phyloP scores from a whole-genome alignment of 2,888 invertebrate species.

The Serrognathus titanus region DNA sequence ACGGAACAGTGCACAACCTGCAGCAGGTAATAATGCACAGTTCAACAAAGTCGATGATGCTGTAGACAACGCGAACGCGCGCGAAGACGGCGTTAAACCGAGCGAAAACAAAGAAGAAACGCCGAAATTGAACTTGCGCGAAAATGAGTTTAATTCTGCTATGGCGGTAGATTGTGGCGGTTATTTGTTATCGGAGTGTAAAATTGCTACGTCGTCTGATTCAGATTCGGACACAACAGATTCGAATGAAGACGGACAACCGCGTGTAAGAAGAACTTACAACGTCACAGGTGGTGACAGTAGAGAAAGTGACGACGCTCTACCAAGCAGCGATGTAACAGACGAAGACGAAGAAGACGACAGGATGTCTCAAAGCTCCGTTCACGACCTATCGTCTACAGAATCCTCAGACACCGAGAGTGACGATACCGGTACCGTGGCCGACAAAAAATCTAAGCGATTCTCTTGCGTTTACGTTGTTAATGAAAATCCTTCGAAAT shows the following conservation, averaged over 20 bases:
- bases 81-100: background rate
- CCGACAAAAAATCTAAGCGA: slow-evolving; percentile 52
- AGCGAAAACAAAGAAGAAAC: background rate
- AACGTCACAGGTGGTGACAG: slow-evolving; percentile 40
- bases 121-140: background rate
- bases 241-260: slow-evolving; percentile 15
- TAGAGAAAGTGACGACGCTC: slow-evolving; percentile 38
- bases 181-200: slow-evolving; percentile 54
- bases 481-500: slow-evolving; percentile 57
- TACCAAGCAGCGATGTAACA: slow-evolving; percentile 42
- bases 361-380: slow-evolving; percentile 42
- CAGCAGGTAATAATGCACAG: slow-evolving; percentile 28
- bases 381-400: slow-evolving; percentile 46
- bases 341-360: slow-evolving; percentile 41
- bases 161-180: slow-evolving; percentile 30
- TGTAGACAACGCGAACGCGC: slow-evolving; percentile 10
- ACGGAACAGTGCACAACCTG: slow-evolving; percentile 52
- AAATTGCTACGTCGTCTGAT: slow-evolving; percentile 36
- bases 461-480: slow-evolving; percentile 69
- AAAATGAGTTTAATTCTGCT: background rate
- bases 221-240: slow-evolving; percentile 12
- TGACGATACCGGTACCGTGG: slow-evolving; percentile 57
- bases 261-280: slow-evolving; percentile 39
- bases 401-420: slow-evolving; percentile 48
- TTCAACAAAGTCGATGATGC: slow-evolving; percentile 51